phyloP scores from a whole-genome alignment of 1,140 invertebrate genomes.

The Hyles vespertilio region DNA sequence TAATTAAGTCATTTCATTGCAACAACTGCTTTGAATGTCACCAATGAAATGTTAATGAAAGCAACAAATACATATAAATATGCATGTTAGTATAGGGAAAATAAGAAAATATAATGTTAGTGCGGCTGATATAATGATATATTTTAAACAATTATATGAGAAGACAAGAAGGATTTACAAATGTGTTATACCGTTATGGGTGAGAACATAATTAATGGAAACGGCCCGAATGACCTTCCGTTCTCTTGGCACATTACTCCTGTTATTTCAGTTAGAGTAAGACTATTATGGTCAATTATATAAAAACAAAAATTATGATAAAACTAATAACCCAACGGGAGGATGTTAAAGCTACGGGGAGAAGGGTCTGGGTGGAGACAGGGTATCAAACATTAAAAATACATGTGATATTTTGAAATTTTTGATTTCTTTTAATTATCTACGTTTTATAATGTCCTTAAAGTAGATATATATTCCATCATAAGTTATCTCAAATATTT shows the following conservation, averaged over 20 bases:
- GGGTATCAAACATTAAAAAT: constrained; percentile 69
- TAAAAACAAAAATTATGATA: constrained; percentile 74
- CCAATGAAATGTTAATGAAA: too few species aligned
- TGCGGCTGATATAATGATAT: background rate
- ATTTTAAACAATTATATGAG: background rate
- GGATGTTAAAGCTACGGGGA: background rate
- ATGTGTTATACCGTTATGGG: constrained; percentile 7
- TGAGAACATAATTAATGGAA: constrained; percentile 48
- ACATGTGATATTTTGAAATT: constrained; percentile 71
- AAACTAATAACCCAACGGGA: constrained; percentile 1
- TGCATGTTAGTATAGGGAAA: background rate
- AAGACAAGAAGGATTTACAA: background rate
- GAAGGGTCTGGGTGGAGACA: constrained; percentile 2
- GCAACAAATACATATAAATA: too few species aligned
- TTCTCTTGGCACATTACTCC: constrained; percentile 1
- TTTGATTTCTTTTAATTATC: constrained; percentile 77
- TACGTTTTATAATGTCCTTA: constrained; percentile 77
- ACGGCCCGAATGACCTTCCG: constrained; percentile 30
- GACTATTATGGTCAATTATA: constrained; percentile 36
- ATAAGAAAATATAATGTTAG: constrained; percentile 2
- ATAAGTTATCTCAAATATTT: constrained; percentile 77
- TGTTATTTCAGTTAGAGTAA: constrained; percentile 21
- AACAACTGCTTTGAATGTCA: too few species aligned
- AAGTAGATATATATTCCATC: constrained; percentile 77
- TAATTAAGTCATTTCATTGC: too few species aligned